These are phyloP conservation scores for Zootoca vivipara DNA, from an alignment of 2,113 vertebrate species.

Conservation along the genomic window DNA sequence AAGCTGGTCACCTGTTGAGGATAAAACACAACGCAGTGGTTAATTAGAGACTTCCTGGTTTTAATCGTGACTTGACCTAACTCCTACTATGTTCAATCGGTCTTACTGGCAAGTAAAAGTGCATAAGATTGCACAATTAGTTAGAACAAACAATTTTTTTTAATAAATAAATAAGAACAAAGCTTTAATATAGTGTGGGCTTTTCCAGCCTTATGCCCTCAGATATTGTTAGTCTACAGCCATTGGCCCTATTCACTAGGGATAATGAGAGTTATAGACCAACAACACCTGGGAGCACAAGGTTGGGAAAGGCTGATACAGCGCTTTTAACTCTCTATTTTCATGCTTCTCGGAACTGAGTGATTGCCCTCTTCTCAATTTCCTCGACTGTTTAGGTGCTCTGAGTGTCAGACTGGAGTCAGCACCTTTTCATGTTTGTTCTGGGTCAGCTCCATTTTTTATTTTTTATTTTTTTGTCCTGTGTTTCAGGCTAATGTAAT, in stretches of 20 bases:
- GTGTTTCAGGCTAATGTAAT: neutral
- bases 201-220: too few species aligned
- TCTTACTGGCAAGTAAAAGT: too few species aligned
- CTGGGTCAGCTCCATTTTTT: neutral
- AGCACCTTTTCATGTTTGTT: neutral
- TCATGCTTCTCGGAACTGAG: neutral
- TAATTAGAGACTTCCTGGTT: neutral
- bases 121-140: too few species aligned
- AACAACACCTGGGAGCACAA: too few species aligned
- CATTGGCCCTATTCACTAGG: too few species aligned
- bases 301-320: neutral
- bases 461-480: neutral
- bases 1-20: neutral
- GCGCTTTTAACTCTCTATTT: neutral
- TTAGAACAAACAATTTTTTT: too few species aligned
- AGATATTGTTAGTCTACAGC: too few species aligned
- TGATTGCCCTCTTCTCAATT: neutral
- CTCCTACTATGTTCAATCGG: too few species aligned
- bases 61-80: neutral
- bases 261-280: too few species aligned
- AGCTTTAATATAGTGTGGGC: too few species aligned
- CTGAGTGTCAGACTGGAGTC: neutral
- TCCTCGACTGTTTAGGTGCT: too few species aligned
- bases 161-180: too few species aligned
- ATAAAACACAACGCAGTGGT: neutral